These are phyloP conservation scores for Microplitis demolitor DNA, from an alignment of 1,140 invertebrate genomes.

Conservation along the genomic window DNA sequence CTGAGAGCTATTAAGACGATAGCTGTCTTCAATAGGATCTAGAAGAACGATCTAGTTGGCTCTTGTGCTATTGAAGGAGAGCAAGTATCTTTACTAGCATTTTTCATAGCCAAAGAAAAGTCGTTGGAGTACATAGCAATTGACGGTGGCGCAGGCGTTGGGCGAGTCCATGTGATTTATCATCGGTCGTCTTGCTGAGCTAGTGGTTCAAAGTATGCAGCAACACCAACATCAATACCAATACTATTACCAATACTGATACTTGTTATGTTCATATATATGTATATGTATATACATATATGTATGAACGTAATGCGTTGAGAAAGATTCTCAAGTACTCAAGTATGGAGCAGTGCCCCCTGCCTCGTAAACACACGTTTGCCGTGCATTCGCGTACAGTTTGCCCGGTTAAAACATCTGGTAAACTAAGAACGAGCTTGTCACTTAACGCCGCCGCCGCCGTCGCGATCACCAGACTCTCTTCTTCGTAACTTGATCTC, in stretches of 20 bases:
- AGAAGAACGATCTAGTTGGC: no score
- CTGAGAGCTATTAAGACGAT: no score
- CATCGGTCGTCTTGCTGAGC: conserved; percentile 25
- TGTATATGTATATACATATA: no score
- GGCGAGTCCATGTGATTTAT: conserved; percentile 42
- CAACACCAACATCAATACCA: background rate
- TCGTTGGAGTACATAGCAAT: conserved; percentile 8
- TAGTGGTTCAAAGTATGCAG: background rate
- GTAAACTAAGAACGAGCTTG: conserved; percentile 24
- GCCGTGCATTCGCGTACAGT: conserved; percentile 5
- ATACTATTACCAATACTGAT: no score
- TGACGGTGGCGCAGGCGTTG: background rate
- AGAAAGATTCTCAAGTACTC: background rate
- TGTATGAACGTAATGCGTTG: no score
- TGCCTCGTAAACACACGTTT: conserved; percentile 39
- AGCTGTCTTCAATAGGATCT: no score
- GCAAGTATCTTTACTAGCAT: background rate
- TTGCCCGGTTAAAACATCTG: conserved; percentile 30
- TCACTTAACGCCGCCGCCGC: background rate
- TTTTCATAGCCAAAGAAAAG: background rate
- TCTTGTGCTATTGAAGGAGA: no score
- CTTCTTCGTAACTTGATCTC: conserved; percentile 6
- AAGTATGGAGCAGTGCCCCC: conserved; percentile 20
- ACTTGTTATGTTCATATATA: no score
- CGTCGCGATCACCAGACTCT: background rate